A percentile compares a stretch with the other conserved stretches of the same genome.
These are phyloP conservation scores for Neofelis nebulosa DNA, from an alignment of 2,113 vertebrate species.

Conservation along the genomic window DNA sequence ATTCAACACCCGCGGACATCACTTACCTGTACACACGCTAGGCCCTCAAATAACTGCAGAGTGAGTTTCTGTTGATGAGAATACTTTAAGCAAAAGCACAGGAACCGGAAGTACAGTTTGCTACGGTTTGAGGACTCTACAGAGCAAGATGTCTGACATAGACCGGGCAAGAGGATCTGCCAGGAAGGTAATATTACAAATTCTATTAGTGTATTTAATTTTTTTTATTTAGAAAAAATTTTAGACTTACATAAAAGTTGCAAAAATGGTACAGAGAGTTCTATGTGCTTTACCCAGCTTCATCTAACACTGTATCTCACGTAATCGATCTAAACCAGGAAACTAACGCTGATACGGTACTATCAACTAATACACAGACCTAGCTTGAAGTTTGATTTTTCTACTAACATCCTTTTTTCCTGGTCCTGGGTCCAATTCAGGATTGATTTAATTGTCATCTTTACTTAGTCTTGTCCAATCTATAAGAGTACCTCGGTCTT, in stretches of 20 bases:
- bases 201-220: neutral
- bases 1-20: neutral
- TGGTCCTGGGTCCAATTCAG: neutral
- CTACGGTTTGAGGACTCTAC: neutral
- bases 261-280: neutral
- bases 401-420: neutral
- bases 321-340: neutral
- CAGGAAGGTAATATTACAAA: neutral
- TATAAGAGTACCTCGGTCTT: neutral
- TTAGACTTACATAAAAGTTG: neutral
- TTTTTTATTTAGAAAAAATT: neutral
- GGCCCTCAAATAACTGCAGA: no score
- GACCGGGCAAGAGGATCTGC: neutral
- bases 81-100: accelerated
- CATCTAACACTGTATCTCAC: neutral
- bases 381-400: neutral
- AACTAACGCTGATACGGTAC: neutral
- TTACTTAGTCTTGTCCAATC: neutral
- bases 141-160: neutral
- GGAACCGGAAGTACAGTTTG: neutral
- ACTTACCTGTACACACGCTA: neutral
- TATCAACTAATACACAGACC: neutral
- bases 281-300: neutral
- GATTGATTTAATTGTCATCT: neutral
- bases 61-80: neutral